Evolutionary conservation across 2,888 invertebrate genomes (phyloP).

Genomic region (Shargacucullia verbasci): DNA sequence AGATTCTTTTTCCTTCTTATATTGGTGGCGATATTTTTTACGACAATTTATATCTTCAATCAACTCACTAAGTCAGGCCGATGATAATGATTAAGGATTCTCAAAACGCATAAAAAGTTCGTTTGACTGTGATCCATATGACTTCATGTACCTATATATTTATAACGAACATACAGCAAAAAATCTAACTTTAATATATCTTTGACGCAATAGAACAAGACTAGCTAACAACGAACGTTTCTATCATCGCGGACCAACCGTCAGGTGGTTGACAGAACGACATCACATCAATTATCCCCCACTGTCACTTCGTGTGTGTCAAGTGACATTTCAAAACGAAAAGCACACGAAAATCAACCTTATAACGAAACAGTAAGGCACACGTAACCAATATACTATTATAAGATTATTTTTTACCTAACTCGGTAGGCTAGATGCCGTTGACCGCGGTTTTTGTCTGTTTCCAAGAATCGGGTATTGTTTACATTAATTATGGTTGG

Average conservation of each 20-base stretch:
- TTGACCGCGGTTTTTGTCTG: constrained; percentile 61
- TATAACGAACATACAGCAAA: constrained; percentile 14
- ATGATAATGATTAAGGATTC: too few species aligned
- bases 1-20: too few species aligned
- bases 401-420: constrained; percentile 47
- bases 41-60: too few species aligned
- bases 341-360: constrained; percentile 50
- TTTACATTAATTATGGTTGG: constrained; percentile 41
- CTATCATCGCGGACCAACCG: constrained; percentile 60
- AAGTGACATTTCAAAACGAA: constrained; percentile 43
- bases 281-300: constrained; percentile 79
- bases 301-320: constrained; percentile 74
- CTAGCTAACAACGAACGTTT: constrained; percentile 40
- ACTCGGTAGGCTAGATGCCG: constrained; percentile 59
- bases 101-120: too few species aligned
- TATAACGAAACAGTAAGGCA: constrained; percentile 45
- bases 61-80: too few species aligned
- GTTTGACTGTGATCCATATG: constrained; percentile 1
- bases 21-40: too few species aligned
- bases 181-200: constrained; percentile 22
- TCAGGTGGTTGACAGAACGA: constrained; percentile 64
- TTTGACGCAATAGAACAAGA: constrained; percentile 9
- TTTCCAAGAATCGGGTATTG: constrained; percentile 47
- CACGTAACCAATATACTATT: neutral
- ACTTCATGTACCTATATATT: constrained; percentile 3